phyloP scores from a whole-genome alignment of 1,140 invertebrate species.

The Bathynomus jamesi region DNA sequence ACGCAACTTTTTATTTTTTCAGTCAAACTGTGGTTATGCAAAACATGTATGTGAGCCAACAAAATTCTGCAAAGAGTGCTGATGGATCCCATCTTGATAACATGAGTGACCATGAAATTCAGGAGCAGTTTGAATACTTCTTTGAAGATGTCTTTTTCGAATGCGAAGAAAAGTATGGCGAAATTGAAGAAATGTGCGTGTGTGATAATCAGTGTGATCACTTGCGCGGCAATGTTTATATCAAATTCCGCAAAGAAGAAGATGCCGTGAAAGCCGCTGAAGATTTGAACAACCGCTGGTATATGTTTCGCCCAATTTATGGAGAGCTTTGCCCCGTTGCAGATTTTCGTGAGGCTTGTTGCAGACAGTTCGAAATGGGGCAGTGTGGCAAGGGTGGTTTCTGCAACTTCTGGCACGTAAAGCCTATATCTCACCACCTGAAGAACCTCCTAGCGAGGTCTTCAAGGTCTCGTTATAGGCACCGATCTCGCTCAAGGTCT shows the following conservation, averaged over 20 bases:
- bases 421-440: slow-evolving; percentile 35
- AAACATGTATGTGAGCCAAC: slow-evolving; percentile 37
- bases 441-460: slow-evolving; percentile 32
- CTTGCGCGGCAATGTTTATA: slow-evolving; percentile 34
- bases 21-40: slow-evolving; percentile 36
- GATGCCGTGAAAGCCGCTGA: slow-evolving; percentile 36
- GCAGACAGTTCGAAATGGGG: slow-evolving; percentile 35
- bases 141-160: slow-evolving; percentile 37
- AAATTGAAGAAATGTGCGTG: slow-evolving; percentile 36
- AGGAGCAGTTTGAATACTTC: slow-evolving; percentile 37
- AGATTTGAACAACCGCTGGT: slow-evolving; percentile 36
- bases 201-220: slow-evolving; percentile 36
- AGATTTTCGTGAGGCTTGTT: slow-evolving; percentile 34
- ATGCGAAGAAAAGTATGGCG: slow-evolving; percentile 35
- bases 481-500: slow-evolving; percentile 27
- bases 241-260: slow-evolving; percentile 35
- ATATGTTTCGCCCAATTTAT: slow-evolving; percentile 37
- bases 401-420: slow-evolving; percentile 37
- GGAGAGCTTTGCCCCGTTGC: slow-evolving; percentile 34
- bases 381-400: slow-evolving; percentile 36
- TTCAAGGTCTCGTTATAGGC: slow-evolving; percentile 29
- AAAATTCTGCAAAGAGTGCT: slow-evolving; percentile 33
- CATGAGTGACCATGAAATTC: slow-evolving; percentile 38
- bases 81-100: slow-evolving; percentile 35
- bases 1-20: slow-evolving; percentile 3